Evolutionary conservation across 2,113 vertebrate species (phyloP).

Genomic region (Clupea harengus): DNA sequence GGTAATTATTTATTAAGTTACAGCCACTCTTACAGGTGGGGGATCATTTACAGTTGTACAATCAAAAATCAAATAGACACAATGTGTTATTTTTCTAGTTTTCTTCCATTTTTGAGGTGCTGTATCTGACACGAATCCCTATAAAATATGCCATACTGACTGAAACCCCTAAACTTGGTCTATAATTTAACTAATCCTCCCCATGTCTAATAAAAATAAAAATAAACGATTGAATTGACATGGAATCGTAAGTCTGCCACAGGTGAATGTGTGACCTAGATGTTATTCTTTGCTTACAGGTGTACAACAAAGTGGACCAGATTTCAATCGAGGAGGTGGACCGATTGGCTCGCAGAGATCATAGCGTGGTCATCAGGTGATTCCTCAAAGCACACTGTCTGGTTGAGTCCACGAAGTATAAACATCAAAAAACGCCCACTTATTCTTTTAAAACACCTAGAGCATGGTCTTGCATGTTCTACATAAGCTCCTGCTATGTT

Average conservation of each 20-base stretch:
- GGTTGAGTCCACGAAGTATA: not conserved
- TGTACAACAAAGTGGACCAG: slow-evolving; percentile 99
- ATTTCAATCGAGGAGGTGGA: slow-evolving; percentile 98
- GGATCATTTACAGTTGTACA: no score
- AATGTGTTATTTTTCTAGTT: no score
- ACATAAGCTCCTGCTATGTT: not conserved
- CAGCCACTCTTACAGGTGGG: no score
- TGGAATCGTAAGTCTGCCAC: not conserved
- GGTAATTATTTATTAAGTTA: no score
- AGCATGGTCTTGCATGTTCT: not conserved
- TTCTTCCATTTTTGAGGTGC: no score
- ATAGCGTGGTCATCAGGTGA: slow-evolving; percentile 96
- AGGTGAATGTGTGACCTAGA: not conserved
- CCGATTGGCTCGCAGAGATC: slow-evolving; percentile 81
- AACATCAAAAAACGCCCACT: not conserved
- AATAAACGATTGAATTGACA: no score
- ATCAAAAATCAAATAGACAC: no score
- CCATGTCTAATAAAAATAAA: no score
- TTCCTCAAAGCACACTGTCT: slow-evolving; percentile 13
- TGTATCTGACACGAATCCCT: no score
- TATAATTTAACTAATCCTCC: no score
- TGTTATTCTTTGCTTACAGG: slow-evolving; percentile 65
- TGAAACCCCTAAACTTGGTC: no score
- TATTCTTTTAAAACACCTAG: not conserved
- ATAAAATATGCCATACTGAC: no score